phyloP scores from a whole-genome alignment of 2,113 vertebrate species.

The Nothoprocta perdicaria region DNA sequence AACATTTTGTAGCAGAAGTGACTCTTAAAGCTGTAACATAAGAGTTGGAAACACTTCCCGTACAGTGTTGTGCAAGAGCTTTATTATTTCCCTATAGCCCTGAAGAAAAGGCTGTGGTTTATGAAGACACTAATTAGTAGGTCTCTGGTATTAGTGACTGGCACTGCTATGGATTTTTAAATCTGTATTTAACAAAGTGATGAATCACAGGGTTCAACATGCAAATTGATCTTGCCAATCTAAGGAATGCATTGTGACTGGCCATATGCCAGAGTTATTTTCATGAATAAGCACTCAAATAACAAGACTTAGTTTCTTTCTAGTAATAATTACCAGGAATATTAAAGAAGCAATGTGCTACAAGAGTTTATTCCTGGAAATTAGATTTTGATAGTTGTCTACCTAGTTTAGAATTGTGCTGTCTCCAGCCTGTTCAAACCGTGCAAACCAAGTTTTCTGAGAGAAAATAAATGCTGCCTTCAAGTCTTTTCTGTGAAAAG shows the following conservation, averaged over 20 bases:
- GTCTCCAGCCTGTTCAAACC: not conserved
- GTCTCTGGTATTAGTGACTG: not conserved
- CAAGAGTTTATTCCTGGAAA: not conserved
- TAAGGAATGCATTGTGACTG: not conserved
- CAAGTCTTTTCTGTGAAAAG: not conserved
- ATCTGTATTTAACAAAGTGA: not conserved
- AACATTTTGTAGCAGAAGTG: conserved; percentile 14
- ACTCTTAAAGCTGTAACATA: not conserved
- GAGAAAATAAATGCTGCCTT: not conserved
- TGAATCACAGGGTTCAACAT: not conserved
- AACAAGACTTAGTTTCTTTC: not conserved
- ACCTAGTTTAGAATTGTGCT: not conserved
- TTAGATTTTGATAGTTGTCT: not conserved
- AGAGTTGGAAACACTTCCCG: not conserved
- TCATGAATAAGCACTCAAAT: not conserved
- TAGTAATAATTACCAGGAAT: not conserved
- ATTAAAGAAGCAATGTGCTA: not conserved
- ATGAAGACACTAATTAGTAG: not conserved
- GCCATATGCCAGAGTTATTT: not conserved
- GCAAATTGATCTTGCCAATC: not conserved
- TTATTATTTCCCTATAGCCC: not conserved
- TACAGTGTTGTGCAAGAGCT: accelerated
- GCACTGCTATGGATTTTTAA: not conserved
- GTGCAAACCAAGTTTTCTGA: not conserved
- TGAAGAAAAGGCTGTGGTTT: not conserved